Evolutionary conservation across 2,888 invertebrate species (phyloP).

Genomic region (Tribolium freemani): DNA sequence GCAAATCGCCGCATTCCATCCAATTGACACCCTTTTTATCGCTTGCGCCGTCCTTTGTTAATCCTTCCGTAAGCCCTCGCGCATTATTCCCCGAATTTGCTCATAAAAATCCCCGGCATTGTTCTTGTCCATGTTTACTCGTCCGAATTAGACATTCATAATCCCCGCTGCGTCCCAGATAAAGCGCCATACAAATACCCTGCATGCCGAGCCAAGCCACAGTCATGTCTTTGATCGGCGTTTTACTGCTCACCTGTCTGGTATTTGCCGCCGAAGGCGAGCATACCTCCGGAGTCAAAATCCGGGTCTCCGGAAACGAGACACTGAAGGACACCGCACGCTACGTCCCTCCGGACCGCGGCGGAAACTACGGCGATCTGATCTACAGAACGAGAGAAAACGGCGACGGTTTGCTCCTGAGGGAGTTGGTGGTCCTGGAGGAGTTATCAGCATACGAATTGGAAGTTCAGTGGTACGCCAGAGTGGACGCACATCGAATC

Average conservation of each 20-base stretch:
- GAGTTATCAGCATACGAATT: slow-evolving; percentile 44
- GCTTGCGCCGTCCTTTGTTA: slow-evolving; percentile 5
- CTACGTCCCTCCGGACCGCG: slow-evolving; percentile 21
- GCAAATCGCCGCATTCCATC: neutral
- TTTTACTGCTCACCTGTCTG: neutral
- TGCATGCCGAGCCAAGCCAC: neutral
- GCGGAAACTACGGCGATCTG: slow-evolving; percentile 36
- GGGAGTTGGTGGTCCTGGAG: slow-evolving; percentile 29
- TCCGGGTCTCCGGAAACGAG: slow-evolving; percentile 35
- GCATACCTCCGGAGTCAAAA: neutral
- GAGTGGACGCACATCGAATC: slow-evolving; percentile 48
- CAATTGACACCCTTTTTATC: neutral
- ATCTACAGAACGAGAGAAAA: slow-evolving; percentile 23
- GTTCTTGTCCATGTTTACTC: slow-evolving; percentile 28
- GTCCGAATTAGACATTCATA: slow-evolving; percentile 21
- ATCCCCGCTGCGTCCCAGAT: neutral
- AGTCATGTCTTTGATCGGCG: neutral
- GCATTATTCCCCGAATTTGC: slow-evolving; percentile 8
- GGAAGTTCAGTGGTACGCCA: slow-evolving; percentile 54
- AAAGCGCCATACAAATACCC: neutral
- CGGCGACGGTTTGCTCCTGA: slow-evolving; percentile 27
- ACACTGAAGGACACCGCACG: neutral
- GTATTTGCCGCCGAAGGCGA: neutral
- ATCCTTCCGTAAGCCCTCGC: slow-evolving; percentile 12
- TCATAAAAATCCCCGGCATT: slow-evolving; percentile 20